A percentile compares a stretch with the other conserved stretches of the same genome.
These are phyloP conservation scores for Indri indri DNA, from an alignment of 2,113 vertebrate species.

Conservation along the genomic window DNA sequence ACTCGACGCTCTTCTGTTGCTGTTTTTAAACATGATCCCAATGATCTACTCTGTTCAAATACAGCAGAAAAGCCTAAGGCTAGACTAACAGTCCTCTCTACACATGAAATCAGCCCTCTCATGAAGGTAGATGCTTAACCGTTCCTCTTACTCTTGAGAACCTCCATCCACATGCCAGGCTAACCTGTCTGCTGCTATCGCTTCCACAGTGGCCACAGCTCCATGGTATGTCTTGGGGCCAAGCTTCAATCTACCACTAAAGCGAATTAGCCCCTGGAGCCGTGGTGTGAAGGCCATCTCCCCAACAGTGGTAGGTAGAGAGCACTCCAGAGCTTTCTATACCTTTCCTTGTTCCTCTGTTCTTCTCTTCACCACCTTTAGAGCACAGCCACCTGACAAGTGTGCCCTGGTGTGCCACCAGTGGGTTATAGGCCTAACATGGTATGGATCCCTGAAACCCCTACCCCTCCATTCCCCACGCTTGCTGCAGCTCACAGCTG, in stretches of 20 bases:
- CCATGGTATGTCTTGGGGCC: not conserved
- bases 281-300: not conserved
- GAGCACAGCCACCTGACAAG: not conserved
- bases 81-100: not conserved
- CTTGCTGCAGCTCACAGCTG: not conserved
- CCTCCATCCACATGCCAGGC: not conserved
- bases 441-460: not conserved
- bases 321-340: not conserved
- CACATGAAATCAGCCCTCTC: accelerated
- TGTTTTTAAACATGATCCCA: not conserved
- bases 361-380: not conserved
- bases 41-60: not conserved
- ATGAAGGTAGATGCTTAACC: accelerated
- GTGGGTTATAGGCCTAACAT: not conserved
- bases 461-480: not conserved
- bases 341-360: not conserved
- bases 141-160: not conserved
- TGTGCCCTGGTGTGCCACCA: not conserved
- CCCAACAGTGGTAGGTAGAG: accelerated
- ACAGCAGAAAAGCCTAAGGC: not conserved
- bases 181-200: not conserved
- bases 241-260: not conserved
- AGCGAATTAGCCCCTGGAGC: not conserved
- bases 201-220: not conserved
- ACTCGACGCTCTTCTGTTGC: not conserved